These are phyloP conservation scores for Helicolenus hilgendorfi DNA, from an alignment of 2,797 vertebrate genomes.

Conservation along the genomic window DNA sequence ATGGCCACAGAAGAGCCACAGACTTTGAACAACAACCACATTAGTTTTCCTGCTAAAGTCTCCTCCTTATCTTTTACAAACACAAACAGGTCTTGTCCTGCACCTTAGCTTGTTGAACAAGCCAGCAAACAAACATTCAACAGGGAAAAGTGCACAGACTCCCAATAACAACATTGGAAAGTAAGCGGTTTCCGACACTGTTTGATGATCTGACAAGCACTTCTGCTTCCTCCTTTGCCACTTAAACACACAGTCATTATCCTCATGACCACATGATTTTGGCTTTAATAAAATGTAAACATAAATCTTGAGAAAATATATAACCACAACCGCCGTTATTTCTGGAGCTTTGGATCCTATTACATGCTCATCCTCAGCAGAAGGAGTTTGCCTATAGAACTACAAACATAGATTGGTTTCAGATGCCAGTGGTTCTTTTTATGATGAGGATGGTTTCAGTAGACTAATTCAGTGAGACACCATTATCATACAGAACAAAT, in stretches of 20 bases:
- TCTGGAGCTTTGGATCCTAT: neutral
- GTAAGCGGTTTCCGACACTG: neutral
- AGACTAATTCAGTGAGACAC: neutral
- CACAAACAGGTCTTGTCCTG: neutral
- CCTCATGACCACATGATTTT: neutral
- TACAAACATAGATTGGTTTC: neutral
- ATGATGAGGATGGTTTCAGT: neutral
- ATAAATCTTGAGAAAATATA: neutral
- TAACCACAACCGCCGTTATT: neutral
- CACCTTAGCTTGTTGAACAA: neutral
- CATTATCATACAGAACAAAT: constrained; percentile 36
- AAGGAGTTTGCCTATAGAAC: neutral
- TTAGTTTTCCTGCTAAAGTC: too few species aligned
- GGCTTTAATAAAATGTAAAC: neutral
- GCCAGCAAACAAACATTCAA: neutral
- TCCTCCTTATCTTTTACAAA: neutral
- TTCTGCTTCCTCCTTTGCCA: neutral
- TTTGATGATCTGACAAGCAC: neutral
- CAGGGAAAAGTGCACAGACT: neutral
- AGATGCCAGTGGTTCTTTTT: neutral
- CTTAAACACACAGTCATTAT: neutral
- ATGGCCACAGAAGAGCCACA: too few species aligned
- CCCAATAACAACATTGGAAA: neutral
- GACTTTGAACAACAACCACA: too few species aligned
- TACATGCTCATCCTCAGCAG: neutral